Base-by-base conservation (phyloP, 1,140 invertebrate species). In the Pseudoatta argentina region DNA sequence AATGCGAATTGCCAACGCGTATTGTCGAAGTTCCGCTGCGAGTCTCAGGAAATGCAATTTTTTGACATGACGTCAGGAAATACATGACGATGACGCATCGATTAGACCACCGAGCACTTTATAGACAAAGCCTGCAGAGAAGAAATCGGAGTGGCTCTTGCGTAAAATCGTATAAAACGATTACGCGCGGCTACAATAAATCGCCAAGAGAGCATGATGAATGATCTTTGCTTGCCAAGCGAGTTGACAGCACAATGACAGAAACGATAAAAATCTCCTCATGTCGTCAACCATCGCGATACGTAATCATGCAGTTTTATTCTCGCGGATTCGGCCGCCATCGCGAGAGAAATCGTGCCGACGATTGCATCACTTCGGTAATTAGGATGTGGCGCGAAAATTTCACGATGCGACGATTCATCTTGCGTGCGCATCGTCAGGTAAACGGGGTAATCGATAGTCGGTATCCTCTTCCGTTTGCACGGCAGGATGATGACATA, bases 341-440 rank as follows among this genome's bases (percentile, higher is more conserved):
- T 21, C 2, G 51, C n/a, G 10, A 30, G 4, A 18, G 4, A 63
- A 39, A n/a, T 8, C 34, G 57, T 24, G 24, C 18, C 21, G 4
- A 24, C 21, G 44, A 51, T 64, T 66, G 83, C 66, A 6, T 66
- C 57, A 78, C 5, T 18, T 39, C 34, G 16, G 21, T 8, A 27
- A 48, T 48, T 44, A 10, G 48, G 12, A 51, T 5, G 14, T 51
- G 48, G 48, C 14, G 48, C 12, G 48, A 16, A 51, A 51, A 16
- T 51, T 51, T 14, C 14, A 72, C 21, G 39, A 18, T 85, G 48
- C 24, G 30, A 8, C 30, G 18, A 59, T 53, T 86, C 53, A 21
- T 21, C 66, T 59, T 89, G 88, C 81, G 75, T 89, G 88, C 89
- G 88, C 88, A 87, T 66, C 21, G 34, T 30, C 64, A 67, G 24